A percentile compares a stretch with the other conserved stretches of the same genome.
Evolutionary conservation across 2,113 vertebrate species (phyloP).

Genomic region (Amazona vittata): DNA sequence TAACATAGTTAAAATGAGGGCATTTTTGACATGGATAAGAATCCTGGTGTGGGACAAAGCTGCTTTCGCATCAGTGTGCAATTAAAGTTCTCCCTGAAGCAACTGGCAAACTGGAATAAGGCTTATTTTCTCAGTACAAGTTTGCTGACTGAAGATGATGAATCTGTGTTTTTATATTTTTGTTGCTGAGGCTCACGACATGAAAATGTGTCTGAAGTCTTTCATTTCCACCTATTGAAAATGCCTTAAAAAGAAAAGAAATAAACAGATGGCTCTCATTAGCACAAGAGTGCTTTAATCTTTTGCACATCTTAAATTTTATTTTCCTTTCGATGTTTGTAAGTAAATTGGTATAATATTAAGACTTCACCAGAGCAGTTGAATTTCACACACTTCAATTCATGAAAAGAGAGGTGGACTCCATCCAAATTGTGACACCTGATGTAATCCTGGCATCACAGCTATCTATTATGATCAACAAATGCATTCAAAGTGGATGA

Average conservation of each 20-base stretch:
- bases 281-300: slow-evolving; percentile 54
- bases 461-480: background rate
- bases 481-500: background rate
- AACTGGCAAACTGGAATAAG: background rate
- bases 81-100: background rate
- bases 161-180: background rate
- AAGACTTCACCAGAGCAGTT: slow-evolving; percentile 52
- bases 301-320: slow-evolving; percentile 60
- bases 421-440: background rate
- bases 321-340: slow-evolving; percentile 48
- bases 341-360: slow-evolving; percentile 45
- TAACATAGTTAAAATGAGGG: background rate
- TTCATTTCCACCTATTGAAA: slow-evolving; percentile 57
- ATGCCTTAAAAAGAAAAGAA: slow-evolving; percentile 24
- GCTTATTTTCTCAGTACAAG: background rate
- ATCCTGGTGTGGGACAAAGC: background rate
- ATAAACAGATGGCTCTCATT: slow-evolving; percentile 72
- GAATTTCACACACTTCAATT: slow-evolving; percentile 14
- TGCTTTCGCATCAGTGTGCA: background rate
- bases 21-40: background rate
- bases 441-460: slow-evolving; percentile 23
- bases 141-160: slow-evolving; percentile 25
- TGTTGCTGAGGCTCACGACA: slow-evolving; percentile 37
- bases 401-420: slow-evolving; percentile 44
- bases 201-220: slow-evolving; percentile 50